Evolutionary conservation across 2,113 vertebrate species (phyloP).

Genomic region (Microcebus murinus): DNA sequence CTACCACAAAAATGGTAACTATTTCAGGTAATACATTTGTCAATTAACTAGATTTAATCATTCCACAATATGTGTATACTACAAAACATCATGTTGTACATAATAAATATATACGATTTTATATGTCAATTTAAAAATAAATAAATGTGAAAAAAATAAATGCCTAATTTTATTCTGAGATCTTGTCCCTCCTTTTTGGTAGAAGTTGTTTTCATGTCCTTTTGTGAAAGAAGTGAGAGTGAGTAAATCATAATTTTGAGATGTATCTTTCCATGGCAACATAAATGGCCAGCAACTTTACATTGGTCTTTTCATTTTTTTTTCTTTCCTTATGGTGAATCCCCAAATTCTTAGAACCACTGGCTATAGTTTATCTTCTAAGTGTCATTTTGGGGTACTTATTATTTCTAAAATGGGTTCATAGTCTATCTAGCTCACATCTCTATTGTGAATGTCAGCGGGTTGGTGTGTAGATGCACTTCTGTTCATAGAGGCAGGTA

Average conservation of each 20-base stretch:
- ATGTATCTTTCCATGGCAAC: not conserved
- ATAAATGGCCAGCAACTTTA: not conserved
- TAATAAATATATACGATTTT: not conserved
- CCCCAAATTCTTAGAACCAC: not conserved
- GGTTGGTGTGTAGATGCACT: not conserved
- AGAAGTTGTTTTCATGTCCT: not conserved
- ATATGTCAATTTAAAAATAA: not conserved
- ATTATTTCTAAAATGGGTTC: not conserved
- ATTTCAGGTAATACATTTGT: not conserved
- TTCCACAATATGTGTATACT: not conserved
- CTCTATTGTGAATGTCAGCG: not conserved
- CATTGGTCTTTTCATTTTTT: not conserved
- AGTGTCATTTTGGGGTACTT: not conserved
- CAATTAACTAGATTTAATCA: not conserved
- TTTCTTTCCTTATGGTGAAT: not conserved
- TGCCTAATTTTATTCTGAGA: not conserved
- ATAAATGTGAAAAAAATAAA: not conserved
- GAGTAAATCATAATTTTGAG: not conserved
- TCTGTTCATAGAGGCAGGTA: not conserved
- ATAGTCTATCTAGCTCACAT: no score
- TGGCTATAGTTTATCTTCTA: not conserved
- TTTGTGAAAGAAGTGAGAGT: not conserved
- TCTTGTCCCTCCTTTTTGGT: not conserved
- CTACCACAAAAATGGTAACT: not conserved
- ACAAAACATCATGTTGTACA: not conserved